phyloP scores from a whole-genome alignment of 2,797 vertebrate genomes.

The Paratrypauchen microcephalus region DNA sequence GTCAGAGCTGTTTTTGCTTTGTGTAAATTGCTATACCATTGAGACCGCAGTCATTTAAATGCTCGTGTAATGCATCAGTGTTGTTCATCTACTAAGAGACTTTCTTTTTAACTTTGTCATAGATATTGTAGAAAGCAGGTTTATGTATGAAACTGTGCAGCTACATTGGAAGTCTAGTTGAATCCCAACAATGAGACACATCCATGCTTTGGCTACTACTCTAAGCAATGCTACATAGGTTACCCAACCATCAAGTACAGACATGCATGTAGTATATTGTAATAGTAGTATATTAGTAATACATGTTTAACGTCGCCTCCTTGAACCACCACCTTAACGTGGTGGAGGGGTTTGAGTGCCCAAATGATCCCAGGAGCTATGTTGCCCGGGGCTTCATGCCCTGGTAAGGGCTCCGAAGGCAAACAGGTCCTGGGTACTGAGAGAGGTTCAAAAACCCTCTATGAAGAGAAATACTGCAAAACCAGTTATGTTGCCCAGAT shows the following conservation, averaged over 20 bases:
- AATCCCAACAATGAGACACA: too few species aligned
- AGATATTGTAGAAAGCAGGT: not conserved
- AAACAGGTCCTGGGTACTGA: too few species aligned
- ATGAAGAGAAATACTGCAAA: too few species aligned
- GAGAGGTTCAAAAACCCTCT: too few species aligned
- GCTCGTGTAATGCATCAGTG: not conserved
- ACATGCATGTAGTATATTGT: not conserved
- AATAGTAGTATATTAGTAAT: too few species aligned
- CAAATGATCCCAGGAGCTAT: too few species aligned
- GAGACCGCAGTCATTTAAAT: slow-evolving; percentile 6
- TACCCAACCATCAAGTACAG: not conserved
- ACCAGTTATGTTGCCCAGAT: too few species aligned
- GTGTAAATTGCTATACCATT: slow-evolving; percentile 26
- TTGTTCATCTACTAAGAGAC: not conserved
- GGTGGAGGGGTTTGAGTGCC: too few species aligned
- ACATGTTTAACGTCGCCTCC: too few species aligned
- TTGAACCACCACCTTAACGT: too few species aligned
- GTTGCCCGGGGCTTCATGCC: too few species aligned
- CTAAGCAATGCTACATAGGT: not conserved
- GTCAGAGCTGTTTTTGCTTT: slow-evolving; percentile 24
- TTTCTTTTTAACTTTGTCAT: not conserved
- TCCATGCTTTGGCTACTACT: not conserved
- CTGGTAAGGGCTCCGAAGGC: too few species aligned
- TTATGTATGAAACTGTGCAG: not conserved
- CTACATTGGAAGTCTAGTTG: not conserved